These are phyloP conservation scores for Aphis craccivora DNA, from an alignment of 1,140 invertebrate genomes.

Conservation along the genomic window DNA sequence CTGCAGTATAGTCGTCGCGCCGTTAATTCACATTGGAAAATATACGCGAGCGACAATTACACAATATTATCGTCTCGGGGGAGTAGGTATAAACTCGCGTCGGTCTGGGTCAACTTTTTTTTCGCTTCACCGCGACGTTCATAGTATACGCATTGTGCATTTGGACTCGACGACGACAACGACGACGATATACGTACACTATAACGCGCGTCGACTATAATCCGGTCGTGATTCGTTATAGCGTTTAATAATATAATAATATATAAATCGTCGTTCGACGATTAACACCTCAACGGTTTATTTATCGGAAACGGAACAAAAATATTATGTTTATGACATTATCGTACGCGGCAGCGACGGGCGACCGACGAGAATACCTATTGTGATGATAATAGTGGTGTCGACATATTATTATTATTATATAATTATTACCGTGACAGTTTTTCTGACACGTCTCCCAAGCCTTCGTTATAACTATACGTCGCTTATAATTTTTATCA, in stretches of 20 bases:
- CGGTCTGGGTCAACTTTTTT: neutral
- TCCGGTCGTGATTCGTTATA: neutral
- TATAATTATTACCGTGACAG: neutral
- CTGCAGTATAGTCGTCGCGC: neutral
- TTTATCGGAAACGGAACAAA: neutral
- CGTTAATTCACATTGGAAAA: neutral
- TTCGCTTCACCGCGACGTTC: neutral
- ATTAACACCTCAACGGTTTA: neutral
- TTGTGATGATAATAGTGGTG: neutral
- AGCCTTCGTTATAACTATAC: neutral
- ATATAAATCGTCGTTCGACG: neutral
- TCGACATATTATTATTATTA: neutral
- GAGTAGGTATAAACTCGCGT: neutral
- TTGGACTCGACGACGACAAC: neutral
- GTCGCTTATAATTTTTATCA: neutral
- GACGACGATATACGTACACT: neutral
- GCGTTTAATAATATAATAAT: neutral
- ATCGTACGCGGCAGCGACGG: too few species aligned
- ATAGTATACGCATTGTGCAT: neutral
- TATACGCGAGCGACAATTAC: neutral
- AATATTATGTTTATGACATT: too few species aligned
- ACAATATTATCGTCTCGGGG: neutral
- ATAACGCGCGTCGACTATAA: too few species aligned
- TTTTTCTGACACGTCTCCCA: neutral
- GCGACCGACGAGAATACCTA: neutral